Base-by-base conservation (phyloP, 2,797 vertebrate genomes). In the Oryzias dopingdopingensis region DNA sequence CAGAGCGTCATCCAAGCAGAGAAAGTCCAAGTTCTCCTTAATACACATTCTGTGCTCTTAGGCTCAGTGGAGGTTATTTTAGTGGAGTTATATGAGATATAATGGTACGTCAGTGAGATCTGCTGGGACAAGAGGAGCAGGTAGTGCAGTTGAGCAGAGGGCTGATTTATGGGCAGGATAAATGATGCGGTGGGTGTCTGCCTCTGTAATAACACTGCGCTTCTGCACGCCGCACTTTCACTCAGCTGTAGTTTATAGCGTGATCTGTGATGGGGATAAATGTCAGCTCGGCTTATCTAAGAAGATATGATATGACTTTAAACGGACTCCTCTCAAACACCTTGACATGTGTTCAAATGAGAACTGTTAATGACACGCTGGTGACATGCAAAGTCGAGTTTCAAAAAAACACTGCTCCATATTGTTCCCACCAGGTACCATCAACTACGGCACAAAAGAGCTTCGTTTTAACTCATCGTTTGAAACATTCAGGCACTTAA, bases 111-210 rank as follows among this genome's bases (percentile, higher is more conserved):
- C 82, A 77, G 82, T 74, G 81, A 84, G 85, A 83, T 86, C 80
- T 84, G 77, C 82, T 71, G 85, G 87, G 86, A 87, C 86, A 81
- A 84, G 82, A 84, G 79, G 74, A 88, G 84, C 77, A 80, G 82
- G 77, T 84, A 84, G 81, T 73, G 84, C 76, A 77, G 77, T 76
- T 68, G 84, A 90, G 86, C 80, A 82, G 76, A 82, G 81, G 81
- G 80, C 86, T 89, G 86, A 88, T 90, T 89, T 87, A 90, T 85
- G 80, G 80, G 79, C 80, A 72, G 86, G 86, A 88, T 87, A 88
- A 88, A 88, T 86, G 82, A 88, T 86, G 86, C 83, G 85, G 80
- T 88, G 82, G 85, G 82, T 87, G 87, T 88, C 85, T 86, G 84
- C 80, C 76, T 83, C 79, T 86, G 84, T 89, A 87, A 89, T 83